A percentile compares a stretch with the other conserved stretches of the same genome.
Conservation (phyloP, 2,797 vertebrate genomes). For the Acanthurus lineatus region DNA sequence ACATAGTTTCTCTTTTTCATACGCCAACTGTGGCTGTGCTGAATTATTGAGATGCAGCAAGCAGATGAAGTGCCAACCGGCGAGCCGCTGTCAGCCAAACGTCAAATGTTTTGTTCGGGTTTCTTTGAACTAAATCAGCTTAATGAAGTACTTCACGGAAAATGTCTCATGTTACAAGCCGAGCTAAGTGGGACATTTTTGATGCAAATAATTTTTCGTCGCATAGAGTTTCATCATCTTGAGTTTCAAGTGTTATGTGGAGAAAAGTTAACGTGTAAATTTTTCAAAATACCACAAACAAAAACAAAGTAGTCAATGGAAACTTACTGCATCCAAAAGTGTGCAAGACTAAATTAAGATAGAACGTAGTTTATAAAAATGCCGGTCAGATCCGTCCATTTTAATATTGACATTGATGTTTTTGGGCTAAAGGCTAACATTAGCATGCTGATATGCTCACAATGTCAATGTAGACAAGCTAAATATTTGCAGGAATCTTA, state of each 20-base stretch:
- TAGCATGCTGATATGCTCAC: not conserved
- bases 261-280: conserved; percentile 1
- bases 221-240: conserved; percentile 20
- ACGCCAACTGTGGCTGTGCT: conserved; percentile 71
- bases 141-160: conserved; percentile 60
- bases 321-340: not conserved
- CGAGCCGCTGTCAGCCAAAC: conserved; percentile 35
- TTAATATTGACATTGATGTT: not conserved
- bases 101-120: conserved; percentile 58
- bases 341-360: no score
- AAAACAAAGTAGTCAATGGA: not conserved
- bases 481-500: not conserved
- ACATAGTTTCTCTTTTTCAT: conserved; percentile 81
- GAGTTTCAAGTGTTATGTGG: not conserved
- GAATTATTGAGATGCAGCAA: conserved; percentile 80
- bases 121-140: conserved; percentile 61
- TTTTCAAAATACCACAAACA: not conserved
- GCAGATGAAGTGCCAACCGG: conserved; percentile 62
- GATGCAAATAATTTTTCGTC: not conserved
- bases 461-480: no score
- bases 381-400: no score
- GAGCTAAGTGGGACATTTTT: conserved; percentile 42
- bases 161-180: conserved; percentile 53
- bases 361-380: no score
- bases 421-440: not conserved